Evolutionary conservation across 2,113 vertebrate species (phyloP), one percentile per base, ranked within the genome.

Genomic region (Caranx ignobilis): DNA sequence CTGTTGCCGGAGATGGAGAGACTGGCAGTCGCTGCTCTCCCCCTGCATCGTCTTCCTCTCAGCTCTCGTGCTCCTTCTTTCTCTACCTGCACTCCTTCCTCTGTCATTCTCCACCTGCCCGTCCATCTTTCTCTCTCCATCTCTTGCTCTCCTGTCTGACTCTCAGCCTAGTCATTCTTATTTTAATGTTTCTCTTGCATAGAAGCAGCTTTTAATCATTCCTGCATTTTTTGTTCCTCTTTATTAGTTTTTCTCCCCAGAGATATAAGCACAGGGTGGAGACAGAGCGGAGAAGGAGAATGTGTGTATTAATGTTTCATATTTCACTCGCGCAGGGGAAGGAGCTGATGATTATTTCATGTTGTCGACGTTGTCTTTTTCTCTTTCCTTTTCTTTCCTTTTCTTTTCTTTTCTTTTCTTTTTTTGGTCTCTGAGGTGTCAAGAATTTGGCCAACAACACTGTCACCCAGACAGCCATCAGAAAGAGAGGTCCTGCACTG

Each of bases 151-250:
- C 11, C 50, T 18, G 10, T 9, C 41, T 41, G 54, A 45, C 61
- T 75, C 52, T 43, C 80, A 56, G 13, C 57, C 45, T 34, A 19
- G 66, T 48, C 43, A 54, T 41, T 82, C 67, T 84, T 26, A 71
- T 88, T 79, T 77, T 60, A 84, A 81, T 89, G 76, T 84, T 71
- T 79, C 68, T 81, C 63, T 71, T 79, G 80, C 82, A 88, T 50
- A 79, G 77, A 68, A 84, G 55, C 74, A 87, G 81, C 82, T 89
- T 87, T 89, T 88, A 89, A 87, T 92, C 77, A 80, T 87, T 83
- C 60, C 73, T 70, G 62, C 56, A 72, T 82, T 79, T 79, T 77
- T 77, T 66, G 50, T 81, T 84, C 57, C 62, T 75, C 63, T 79
- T 87, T 75, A 81, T 88, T 61, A 72, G 67, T 77, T 89, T 89